Evolutionary conservation across 2,113 vertebrate genomes (phyloP).

Genomic region (Apus apus): DNA sequence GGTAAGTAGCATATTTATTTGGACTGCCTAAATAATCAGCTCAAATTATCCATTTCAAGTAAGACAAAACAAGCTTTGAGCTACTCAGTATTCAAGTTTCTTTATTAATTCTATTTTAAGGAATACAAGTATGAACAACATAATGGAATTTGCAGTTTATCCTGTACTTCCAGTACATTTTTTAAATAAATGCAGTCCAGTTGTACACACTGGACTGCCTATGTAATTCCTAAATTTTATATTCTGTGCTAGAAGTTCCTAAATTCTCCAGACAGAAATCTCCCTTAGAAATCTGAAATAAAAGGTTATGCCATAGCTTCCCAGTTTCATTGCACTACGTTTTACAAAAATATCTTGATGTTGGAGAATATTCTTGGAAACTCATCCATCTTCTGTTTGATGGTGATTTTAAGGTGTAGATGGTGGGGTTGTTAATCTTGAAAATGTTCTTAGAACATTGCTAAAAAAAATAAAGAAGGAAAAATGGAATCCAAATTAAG

Average conservation of each 20-base stretch:
- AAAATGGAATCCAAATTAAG: neutral
- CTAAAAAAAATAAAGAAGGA: neutral
- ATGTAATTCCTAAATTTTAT: neutral
- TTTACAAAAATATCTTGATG: neutral
- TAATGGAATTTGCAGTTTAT: neutral
- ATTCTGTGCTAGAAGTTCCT: neutral
- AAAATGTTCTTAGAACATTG: neutral
- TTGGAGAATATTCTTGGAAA: neutral
- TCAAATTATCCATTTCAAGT: neutral
- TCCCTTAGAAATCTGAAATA: neutral
- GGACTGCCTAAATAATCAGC: neutral
- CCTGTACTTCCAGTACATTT: neutral
- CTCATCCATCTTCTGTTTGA: neutral
- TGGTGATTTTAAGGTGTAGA: neutral
- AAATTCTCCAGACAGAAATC: neutral
- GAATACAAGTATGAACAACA: neutral
- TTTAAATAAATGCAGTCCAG: neutral
- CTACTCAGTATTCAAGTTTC: neutral
- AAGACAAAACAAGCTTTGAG: neutral
- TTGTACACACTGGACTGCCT: neutral
- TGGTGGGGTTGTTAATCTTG: neutral
- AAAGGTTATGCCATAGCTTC: neutral
- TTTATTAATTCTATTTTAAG: neutral
- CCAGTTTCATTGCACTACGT: neutral
- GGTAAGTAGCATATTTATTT: neutral